Evolutionary conservation across 2,888 invertebrate species (phyloP).

Genomic region (Platynereis dumerilii): DNA sequence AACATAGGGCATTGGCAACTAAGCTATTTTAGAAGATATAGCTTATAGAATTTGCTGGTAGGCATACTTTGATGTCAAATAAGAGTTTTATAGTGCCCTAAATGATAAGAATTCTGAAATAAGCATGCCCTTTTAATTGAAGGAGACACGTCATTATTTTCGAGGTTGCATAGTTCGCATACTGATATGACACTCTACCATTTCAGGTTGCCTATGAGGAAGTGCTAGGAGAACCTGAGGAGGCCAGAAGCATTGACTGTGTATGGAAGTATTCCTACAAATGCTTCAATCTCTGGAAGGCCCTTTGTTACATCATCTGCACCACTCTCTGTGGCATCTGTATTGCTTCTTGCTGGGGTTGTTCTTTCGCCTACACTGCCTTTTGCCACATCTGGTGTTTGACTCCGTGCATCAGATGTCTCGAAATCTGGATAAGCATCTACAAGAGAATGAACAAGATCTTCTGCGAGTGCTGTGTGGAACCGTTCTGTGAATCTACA

Average conservation of each 20-base stretch:
- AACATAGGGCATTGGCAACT: too few species aligned
- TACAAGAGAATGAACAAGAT: background rate
- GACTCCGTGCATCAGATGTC: background rate
- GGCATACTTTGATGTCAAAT: too few species aligned
- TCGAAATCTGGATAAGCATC: background rate
- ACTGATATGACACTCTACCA: too few species aligned
- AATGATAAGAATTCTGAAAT: too few species aligned
- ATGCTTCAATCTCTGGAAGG: constrained; percentile 6
- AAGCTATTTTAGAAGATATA: too few species aligned
- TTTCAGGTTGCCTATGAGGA: constrained; percentile 4
- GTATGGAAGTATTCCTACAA: constrained; percentile 4
- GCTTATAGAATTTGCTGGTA: too few species aligned
- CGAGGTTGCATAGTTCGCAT: too few species aligned
- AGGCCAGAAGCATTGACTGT: background rate
- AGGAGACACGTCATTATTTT: too few species aligned
- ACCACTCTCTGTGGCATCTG: constrained; percentile 5
- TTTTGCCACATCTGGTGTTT: constrained; percentile 1
- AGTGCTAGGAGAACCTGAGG: constrained; percentile 4
- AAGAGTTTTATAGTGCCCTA: too few species aligned
- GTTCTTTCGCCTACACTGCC: background rate
- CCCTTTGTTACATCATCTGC: constrained; percentile 2
- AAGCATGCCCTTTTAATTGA: too few species aligned
- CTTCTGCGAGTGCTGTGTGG: constrained; percentile 1
- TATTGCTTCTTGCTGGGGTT: background rate
- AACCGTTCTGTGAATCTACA: background rate